Conservation (phyloP, 1,140 invertebrate species). For the honey bee (Apis mellifera) region DNA sequence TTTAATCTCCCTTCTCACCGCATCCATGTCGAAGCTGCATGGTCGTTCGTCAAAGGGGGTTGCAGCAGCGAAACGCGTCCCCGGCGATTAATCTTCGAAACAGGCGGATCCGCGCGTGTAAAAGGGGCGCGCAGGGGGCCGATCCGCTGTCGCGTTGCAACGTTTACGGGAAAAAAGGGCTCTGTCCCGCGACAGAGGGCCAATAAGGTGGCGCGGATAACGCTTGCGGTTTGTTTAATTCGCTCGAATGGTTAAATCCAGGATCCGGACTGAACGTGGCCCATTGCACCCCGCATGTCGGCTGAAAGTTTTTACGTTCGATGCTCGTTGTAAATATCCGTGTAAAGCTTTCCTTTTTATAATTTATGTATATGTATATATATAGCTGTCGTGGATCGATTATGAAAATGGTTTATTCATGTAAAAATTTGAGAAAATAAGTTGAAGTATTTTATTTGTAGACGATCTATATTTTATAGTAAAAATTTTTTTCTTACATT, state of each 20-base stretch:
- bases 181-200: not conserved
- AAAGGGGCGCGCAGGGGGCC: slow-evolving; percentile 12
- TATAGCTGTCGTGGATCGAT: too few relatives aligned
- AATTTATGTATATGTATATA: too few relatives aligned
- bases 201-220: slow-evolving; percentile 33
- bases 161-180: slow-evolving; percentile 23
- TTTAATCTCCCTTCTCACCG: not conserved
- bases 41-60: slow-evolving; percentile 20
- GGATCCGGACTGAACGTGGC: not conserved
- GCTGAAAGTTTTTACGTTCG: too few relatives aligned
- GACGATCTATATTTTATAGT: too few relatives aligned
- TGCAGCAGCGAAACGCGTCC: slow-evolving; percentile 2
- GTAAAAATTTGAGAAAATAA: too few relatives aligned
- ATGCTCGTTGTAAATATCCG: too few relatives aligned
- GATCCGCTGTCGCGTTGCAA: slow-evolving; percentile 26
- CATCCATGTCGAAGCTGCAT: not conserved
- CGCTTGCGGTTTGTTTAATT: slow-evolving; percentile 7
- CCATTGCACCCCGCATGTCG: not conserved
- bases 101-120: not conserved
- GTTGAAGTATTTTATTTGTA: too few relatives aligned
- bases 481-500: too few relatives aligned
- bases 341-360: too few relatives aligned
- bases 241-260: not conserved
- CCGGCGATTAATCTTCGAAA: slow-evolving; percentile 38
- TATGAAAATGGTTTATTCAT: too few relatives aligned